Evolutionary conservation across 1,140 invertebrate species (phyloP), one percentile per base, ranked within the genome.

Genomic region (Coptotermes formosanus): DNA sequence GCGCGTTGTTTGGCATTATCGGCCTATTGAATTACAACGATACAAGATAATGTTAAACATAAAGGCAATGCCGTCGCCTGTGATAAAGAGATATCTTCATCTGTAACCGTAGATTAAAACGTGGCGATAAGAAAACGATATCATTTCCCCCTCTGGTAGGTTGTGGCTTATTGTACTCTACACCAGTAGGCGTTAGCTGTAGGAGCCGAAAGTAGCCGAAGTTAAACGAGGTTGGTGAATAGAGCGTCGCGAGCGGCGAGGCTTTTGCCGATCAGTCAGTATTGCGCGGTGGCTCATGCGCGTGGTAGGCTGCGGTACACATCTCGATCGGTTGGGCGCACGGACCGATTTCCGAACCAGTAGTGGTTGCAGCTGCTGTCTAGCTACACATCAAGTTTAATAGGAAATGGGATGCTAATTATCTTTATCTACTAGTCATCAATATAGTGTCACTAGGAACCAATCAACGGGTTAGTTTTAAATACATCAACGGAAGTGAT

Each of bases 121-220:
- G 55, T 14, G 30, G 64, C 64, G 25, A 14, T 75, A 75, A 30
- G 9, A 3, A 30, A 75, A 6, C 30, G n/a, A 75, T 75, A 75
- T 75, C 64, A 75, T 75, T 75, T 75, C 64, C 64, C 25, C 64
- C 64, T 75, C 64, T 75, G 64, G 64, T 75, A 75, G 64, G 64
- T 30, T 75, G 64, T 75, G 64, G 64, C 64, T 30, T 75, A 75
- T 75, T 75, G 25, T 75, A 75, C n/a, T 75, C 64, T 75, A 75
- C 64, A 75, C 64, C 64, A 75, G 64, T 75, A 75, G 64, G 64
- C 64, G 64, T 75, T 30, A 3, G 30, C 64, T 30, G 0, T n/a
- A 25, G 25, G 0, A 8, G 64, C n/a, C 64, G 64, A 75, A 75
- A 30, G 9, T 30, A 75, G 64, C 25, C 64, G 64, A 30, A 30